Evolutionary conservation across 1,140 invertebrate species (phyloP).

Genomic region (Meteorus sp.): DNA sequence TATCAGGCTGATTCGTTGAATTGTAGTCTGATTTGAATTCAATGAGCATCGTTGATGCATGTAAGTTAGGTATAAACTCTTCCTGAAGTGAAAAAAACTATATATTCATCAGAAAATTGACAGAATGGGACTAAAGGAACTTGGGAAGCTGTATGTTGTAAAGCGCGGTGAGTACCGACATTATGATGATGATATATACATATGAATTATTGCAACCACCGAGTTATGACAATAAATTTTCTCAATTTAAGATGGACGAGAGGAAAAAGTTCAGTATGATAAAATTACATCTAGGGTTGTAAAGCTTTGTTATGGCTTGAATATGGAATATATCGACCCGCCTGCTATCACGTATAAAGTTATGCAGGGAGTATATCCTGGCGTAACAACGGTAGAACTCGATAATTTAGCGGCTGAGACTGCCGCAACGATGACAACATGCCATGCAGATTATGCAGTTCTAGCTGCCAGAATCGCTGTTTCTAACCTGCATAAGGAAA

Average conservation of each 20-base stretch:
- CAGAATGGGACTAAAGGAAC: conserved; percentile 28
- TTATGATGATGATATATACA: conserved; percentile 5
- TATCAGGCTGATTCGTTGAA: too few relatives aligned
- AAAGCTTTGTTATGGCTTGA: conserved; percentile 94
- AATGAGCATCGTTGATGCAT: too few relatives aligned
- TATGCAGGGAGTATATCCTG: conserved; percentile 91
- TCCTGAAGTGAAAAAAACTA: not conserved
- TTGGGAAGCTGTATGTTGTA: conserved; percentile 59
- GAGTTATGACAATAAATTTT: conserved; percentile 12
- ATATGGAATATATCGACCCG: conserved; percentile 95
- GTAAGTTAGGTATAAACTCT: not conserved
- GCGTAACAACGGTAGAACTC: conserved; percentile 94
- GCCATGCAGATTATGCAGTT: conserved; percentile 96
- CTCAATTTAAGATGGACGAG: conserved; percentile 74
- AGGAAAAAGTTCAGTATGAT: conserved; percentile 93
- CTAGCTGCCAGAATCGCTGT: conserved; percentile 94
- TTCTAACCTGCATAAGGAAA: conserved; percentile 96
- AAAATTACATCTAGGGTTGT: conserved; percentile 96
- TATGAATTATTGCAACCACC: not conserved
- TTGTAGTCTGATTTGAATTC: too few relatives aligned
- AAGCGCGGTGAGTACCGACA: conserved; percentile 55
- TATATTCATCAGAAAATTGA: not conserved
- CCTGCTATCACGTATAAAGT: conserved; percentile 84
- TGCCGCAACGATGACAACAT: conserved; percentile 66
- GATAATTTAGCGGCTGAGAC: conserved; percentile 74